phyloP scores from a whole-genome alignment of 2,113 vertebrate species.

The Eubucco bourcierii region DNA sequence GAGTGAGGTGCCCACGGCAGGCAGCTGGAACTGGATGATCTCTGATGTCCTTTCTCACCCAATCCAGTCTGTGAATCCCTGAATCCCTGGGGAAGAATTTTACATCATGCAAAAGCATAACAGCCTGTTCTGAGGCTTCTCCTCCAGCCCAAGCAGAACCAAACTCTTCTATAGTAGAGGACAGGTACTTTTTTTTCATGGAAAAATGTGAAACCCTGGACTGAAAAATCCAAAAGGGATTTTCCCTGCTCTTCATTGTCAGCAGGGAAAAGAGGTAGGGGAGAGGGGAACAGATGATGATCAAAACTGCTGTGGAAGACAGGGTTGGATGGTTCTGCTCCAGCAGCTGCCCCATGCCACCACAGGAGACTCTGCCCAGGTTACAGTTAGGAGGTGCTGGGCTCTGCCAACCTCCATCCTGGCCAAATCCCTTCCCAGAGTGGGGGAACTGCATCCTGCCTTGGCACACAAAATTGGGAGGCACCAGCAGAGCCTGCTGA shows the following conservation, averaged over 20 bases:
- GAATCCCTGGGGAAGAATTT: not conserved
- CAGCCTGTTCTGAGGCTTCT: not conserved
- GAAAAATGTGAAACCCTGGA: not conserved
- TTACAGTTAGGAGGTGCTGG: rapidly evolving
- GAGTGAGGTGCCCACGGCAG: too few relatives aligned
- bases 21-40: too few relatives aligned
- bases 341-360: rapidly evolving
- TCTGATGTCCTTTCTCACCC: too few relatives aligned
- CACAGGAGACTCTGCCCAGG: rapidly evolving
- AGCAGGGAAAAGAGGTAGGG: not conserved
- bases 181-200: not conserved
- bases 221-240: not conserved
- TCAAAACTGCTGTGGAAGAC: not conserved
- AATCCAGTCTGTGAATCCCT: too few relatives aligned
- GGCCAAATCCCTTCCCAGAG: not conserved
- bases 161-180: not conserved
- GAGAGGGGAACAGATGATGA: not conserved
- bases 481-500: not conserved
- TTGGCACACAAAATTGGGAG: not conserved
- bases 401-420: not conserved
- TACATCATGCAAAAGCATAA: not conserved
- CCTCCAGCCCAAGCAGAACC: not conserved
- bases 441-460: not conserved
- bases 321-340: not conserved
- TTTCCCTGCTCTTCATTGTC: not conserved